Evolutionary conservation across 2,797 vertebrate species (phyloP).

Genomic region (Scolopax bukidnonensis): DNA sequence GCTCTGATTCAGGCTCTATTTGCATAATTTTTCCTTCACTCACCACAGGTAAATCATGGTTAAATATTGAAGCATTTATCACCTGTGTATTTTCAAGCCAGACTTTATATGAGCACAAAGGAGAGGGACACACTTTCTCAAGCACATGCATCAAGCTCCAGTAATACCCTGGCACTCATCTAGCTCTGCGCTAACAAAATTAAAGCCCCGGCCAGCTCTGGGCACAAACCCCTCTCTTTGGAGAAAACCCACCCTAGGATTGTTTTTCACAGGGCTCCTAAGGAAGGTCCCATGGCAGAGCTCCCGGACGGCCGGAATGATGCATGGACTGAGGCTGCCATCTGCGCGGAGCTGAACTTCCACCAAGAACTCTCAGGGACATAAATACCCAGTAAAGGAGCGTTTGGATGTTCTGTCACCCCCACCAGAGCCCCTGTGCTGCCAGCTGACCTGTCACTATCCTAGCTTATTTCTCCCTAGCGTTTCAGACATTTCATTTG

Average conservation of each 20-base stretch:
- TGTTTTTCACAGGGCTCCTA: background rate
- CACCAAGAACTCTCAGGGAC: fast-evolving
- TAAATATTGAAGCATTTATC: constrained; percentile 77
- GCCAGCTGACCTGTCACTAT: background rate
- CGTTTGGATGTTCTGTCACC: background rate
- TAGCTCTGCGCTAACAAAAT: background rate
- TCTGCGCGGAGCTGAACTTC: fast-evolving
- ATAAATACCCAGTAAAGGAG: background rate
- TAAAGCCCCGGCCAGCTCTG: background rate
- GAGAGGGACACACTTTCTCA: background rate
- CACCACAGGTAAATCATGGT: constrained; percentile 73
- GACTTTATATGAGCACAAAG: constrained; percentile 24
- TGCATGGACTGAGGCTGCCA: background rate
- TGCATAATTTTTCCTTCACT: constrained; percentile 73
- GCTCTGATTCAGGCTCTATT: constrained; percentile 64
- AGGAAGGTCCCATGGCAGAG: background rate
- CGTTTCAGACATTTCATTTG: background rate
- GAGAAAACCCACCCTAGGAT: background rate
- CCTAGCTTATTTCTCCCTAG: background rate
- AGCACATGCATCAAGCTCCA: background rate
- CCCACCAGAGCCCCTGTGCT: background rate
- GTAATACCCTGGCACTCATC: background rate
- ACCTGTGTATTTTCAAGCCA: constrained; percentile 60
- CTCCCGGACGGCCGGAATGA: background rate
- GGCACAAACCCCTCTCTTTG: background rate